phyloP scores from a whole-genome alignment of 2,888 invertebrate genomes.

The Oxytorus armatus region DNA sequence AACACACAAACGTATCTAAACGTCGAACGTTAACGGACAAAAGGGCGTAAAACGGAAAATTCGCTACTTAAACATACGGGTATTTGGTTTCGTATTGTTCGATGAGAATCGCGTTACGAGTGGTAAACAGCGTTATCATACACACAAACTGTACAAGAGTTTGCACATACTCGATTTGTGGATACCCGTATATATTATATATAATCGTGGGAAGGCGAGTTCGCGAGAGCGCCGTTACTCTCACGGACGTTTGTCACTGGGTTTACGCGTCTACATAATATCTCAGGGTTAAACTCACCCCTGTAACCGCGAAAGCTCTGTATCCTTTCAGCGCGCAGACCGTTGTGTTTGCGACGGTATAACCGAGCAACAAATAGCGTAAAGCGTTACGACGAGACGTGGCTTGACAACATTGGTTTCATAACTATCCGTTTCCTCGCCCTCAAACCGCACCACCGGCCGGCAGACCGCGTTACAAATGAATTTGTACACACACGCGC shows the following conservation, averaged over 20 bases:
- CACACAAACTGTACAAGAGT: background rate
- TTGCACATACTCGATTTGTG: background rate
- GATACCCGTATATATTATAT: background rate
- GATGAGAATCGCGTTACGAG: background rate
- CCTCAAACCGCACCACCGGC: conserved; percentile 60
- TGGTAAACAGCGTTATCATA: conserved; percentile 28
- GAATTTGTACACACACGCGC: conserved; percentile 44
- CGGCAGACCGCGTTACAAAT: conserved; percentile 40
- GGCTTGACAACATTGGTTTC: conserved; percentile 69
- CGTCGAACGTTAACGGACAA: conserved; percentile 1
- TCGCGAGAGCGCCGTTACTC: conserved; percentile 57
- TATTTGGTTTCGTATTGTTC: conserved; percentile 17
- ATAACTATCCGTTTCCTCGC: conserved; percentile 73
- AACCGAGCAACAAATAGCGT: conserved; percentile 60
- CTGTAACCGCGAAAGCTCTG: conserved; percentile 4
- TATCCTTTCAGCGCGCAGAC: background rate
- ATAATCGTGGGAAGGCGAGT: conserved; percentile 33
- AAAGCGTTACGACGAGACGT: conserved; percentile 59
- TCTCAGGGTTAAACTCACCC: conserved; percentile 80
- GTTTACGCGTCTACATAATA: conserved; percentile 80
- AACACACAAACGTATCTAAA: conserved; percentile 43
- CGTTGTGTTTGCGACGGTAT: background rate
- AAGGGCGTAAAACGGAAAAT: conserved; percentile 24
- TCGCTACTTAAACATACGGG: background rate
- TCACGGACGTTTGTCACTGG: conserved; percentile 78